These are phyloP conservation scores for Choloepus hoffmanni DNA, from an alignment of 2,113 vertebrate species.

Conservation along the genomic window DNA sequence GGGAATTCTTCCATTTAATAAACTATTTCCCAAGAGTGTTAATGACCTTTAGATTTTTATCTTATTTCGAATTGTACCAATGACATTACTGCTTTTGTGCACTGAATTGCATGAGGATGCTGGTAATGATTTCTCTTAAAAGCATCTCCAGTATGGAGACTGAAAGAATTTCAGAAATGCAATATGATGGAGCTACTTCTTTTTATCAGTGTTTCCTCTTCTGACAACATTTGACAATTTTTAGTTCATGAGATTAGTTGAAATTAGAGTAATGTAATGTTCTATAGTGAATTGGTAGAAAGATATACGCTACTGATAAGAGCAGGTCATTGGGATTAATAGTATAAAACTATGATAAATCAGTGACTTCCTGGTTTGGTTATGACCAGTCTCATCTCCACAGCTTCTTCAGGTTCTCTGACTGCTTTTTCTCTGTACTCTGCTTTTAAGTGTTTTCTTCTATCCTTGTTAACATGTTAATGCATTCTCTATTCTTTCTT, in stretches of 20 bases:
- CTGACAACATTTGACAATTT: not conserved
- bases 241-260: not conserved
- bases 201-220: not conserved
- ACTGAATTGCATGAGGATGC: not conserved
- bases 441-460: not conserved
- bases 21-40: not conserved
- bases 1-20: not conserved
- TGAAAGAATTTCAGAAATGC: conserved; percentile 15
- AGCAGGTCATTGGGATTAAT: fast-evolving
- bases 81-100: not conserved
- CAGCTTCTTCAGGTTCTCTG: not conserved
- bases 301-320: not conserved
- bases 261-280: not conserved
- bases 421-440: not conserved
- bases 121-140: not conserved
- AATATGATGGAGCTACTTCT: not conserved
- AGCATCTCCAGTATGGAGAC: not conserved
- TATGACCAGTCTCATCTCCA: not conserved
- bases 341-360: not conserved
- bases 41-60: not conserved
- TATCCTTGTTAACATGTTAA: not conserved
- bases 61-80: not conserved
- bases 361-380: not conserved
- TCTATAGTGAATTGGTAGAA: not conserved
- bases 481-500: not conserved